phyloP scores from a whole-genome alignment of 2,888 invertebrate genomes.

The Tolmerus cingulatus region DNA sequence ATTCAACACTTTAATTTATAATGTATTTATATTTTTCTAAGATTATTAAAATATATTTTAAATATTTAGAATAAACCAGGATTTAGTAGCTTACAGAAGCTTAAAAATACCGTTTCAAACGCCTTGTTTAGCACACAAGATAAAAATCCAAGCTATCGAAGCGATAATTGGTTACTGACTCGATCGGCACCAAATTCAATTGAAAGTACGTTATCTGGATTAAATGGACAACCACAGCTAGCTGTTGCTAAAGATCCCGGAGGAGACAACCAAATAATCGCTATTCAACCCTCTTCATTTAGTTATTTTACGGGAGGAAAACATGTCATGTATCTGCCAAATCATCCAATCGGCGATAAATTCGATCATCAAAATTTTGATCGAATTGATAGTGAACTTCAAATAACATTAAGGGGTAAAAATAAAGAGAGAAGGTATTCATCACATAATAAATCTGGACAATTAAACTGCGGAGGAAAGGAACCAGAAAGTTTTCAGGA shows the following conservation, averaged over 20 bases:
- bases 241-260: background rate
- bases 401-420: background rate
- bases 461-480: background rate
- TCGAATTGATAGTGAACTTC: background rate
- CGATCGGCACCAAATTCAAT: constrained; percentile 81
- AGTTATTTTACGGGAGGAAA: constrained; percentile 72
- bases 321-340: constrained; percentile 79
- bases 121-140: background rate
- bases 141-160: constrained; percentile 49
- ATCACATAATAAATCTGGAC: background rate
- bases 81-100: constrained; percentile 74
- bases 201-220: constrained; percentile 58
- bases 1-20: no score
- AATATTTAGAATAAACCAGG: constrained; percentile 60
- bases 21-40: no score
- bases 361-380: constrained; percentile 59
- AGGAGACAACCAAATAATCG: constrained; percentile 45
- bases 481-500: constrained; percentile 46
- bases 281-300: constrained; percentile 59
- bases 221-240: background rate
- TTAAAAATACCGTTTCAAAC: constrained; percentile 63
- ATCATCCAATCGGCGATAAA: constrained; percentile 56
- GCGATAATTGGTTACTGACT: constrained; percentile 79
- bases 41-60: background rate
- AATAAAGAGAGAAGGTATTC: background rate